Base-by-base conservation (phyloP, 1,140 invertebrate genomes). In the Platorchestia sp. region DNA sequence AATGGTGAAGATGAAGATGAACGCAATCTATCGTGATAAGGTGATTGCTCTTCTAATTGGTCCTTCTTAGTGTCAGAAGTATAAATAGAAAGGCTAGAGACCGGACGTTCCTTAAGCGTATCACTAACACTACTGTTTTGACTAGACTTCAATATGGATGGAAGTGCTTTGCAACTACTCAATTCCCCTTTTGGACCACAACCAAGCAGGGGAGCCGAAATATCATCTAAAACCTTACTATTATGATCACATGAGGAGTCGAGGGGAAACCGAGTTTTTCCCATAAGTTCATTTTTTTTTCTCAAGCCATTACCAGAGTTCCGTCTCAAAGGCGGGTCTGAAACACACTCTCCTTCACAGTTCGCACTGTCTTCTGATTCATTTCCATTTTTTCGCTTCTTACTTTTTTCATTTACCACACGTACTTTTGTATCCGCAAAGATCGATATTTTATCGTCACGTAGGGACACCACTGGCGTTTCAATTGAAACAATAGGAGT, bases 91-190 rank as follows among this genome's bases (percentile, higher is more conserved):
- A 93, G 91, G 91, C 91, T 93, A 93, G 91, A 93, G 91, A 44
- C 91, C 43, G 91, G 91, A 93, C 91, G 91, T 93, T 93, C 45
- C 91, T 93, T 93, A 93, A 45, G 0, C 10, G 40, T 93, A 93
- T 45, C 45, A 93, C 91, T 93, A 93, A 45, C 43, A 93, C 43
- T 93, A 93, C 91, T 40, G 3, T 93, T 44, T 93, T 93, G 43
- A 93, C 91, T 93, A 93, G 91, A 93, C 44, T 93, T 93, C 45
- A 93, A 93, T 93, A 93, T 93, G 91, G 91, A 93, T 93, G 91
- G 91, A 93, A 93, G 91, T 93, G 91, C 91, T 45, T 93, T 93
- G 91, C 91, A 47, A 45, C 91, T 47, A 45, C 91, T 47, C 41
- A 45, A 10, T 47, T n/a, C 44, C 91, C 91, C 45, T 36, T 7